Base-by-base conservation (phyloP, 2,113 vertebrate genomes). In the Takifugu bimaculatus region DNA sequence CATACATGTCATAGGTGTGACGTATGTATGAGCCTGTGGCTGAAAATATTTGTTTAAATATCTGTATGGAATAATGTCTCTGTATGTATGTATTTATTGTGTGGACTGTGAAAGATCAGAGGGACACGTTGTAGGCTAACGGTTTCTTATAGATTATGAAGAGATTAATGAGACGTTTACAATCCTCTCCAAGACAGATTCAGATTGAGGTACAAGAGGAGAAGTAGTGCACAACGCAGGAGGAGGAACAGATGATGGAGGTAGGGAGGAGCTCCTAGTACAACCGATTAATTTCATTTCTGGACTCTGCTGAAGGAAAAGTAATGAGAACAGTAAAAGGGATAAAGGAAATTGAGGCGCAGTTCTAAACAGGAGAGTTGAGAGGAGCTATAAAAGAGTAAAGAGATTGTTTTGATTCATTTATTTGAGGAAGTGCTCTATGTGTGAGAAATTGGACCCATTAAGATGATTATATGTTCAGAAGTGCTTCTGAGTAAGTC, bases 211-310 rank as follows among this genome's bases (percentile, higher is more conserved):
- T 65, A 72, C 50, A 14, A 66, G 56, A 57, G 61, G 66, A 69
- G 66, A 65, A 13, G 39, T 35, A 65, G 72, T 26, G 29, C 43
- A 44, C 63, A 54, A 51, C 57, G 54, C 13, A 68, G 54, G 4
- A 44, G n/a, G n/a, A 39, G 50, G 29, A 15, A 13, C 20, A 50
- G 52, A 50, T 29, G 68, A 59, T 1, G 68, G 70, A 26, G 42
- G 72, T 39, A 55, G 48, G 75, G 55, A 54, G 81, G 73, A 9
- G 77, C 66, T 74, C 20, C 84, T 79, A 72, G 78, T 80, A 87
- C 78, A 80, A 84, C 80, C 80, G 77, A 91, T 88, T 90, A 81
- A 90, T 90, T 91, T 90, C 68, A 82, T 87, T 88, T 89, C 75
- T 79, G 76, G 39, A 72, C 66, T 78, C 75, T 74, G 70, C 72